phyloP scores from a whole-genome alignment of 2,113 vertebrate genomes.

The Amia ocellicauda region DNA sequence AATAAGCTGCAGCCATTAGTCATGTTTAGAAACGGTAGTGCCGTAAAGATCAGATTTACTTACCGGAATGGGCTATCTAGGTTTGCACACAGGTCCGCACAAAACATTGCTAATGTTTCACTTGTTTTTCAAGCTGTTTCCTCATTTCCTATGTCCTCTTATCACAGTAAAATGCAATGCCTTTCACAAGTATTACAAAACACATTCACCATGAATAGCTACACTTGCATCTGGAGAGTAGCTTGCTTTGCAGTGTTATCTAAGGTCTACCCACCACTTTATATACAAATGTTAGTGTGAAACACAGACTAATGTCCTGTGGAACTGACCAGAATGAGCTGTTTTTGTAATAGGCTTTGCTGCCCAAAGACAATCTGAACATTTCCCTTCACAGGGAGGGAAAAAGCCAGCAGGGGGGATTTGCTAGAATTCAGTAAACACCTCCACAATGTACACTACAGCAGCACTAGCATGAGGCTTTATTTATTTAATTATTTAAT shows the following conservation, averaged over 20 bases:
- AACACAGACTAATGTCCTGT: not conserved
- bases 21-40: not conserved
- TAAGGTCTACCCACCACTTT: not conserved
- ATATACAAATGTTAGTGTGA: not conserved
- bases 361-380: not conserved
- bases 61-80: not conserved
- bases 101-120: not conserved
- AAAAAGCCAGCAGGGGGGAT: not conserved
- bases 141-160: not conserved
- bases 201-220: not conserved
- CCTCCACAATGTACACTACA: conserved; percentile 1
- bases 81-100: not conserved
- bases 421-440: not conserved
- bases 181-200: not conserved
- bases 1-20: not conserved
- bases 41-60: not conserved
- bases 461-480: not conserved
- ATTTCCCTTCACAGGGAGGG: conserved; percentile 1
- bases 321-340: not conserved
- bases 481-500: too few species aligned
- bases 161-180: not conserved
- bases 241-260: not conserved
- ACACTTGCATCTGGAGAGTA: not conserved
- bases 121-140: not conserved
- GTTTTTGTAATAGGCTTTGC: not conserved